phyloP scores from a whole-genome alignment of 2,113 vertebrate species.

The Eurypyga helias region DNA sequence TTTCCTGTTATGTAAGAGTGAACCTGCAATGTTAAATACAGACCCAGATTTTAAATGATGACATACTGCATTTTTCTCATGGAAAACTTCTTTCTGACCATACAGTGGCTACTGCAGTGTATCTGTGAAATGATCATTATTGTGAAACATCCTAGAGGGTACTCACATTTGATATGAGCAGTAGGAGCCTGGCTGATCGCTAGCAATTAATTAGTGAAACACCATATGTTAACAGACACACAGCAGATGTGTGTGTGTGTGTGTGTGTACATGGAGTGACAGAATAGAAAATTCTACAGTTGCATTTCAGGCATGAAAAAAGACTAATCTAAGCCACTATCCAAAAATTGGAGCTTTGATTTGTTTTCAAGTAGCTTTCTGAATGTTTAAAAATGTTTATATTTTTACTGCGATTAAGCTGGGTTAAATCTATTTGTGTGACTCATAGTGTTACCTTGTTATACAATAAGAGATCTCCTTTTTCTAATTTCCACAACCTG shows the following conservation, averaged over 20 bases:
- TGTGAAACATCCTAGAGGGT: background rate
- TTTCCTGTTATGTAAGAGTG: background rate
- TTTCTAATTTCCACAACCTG: background rate
- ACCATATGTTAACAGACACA: conserved; percentile 57
- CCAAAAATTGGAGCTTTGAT: background rate
- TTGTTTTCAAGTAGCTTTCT: background rate
- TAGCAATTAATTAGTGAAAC: conserved; percentile 69
- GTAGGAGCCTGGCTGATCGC: conserved; percentile 38
- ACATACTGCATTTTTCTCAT: background rate
- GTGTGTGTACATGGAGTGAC: background rate
- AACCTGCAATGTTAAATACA: background rate
- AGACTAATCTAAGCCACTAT: background rate
- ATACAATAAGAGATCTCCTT: rapidly evolving
- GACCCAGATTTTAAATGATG: background rate
- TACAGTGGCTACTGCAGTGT: background rate
- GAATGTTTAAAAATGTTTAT: background rate
- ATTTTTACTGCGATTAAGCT: background rate
- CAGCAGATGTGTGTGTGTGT: conserved; percentile 62
- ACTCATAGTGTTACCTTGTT: background rate
- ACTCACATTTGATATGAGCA: conserved; percentile 45
- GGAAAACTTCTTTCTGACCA: background rate
- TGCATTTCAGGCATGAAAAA: conserved; percentile 25
- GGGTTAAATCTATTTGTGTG: background rate
- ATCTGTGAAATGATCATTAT: background rate
- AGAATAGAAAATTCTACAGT: conserved; percentile 21